Evolutionary conservation across 2,888 invertebrate species (phyloP), one percentile per base, ranked within the genome.

Genomic region (Pseudococcus longispinus): DNA sequence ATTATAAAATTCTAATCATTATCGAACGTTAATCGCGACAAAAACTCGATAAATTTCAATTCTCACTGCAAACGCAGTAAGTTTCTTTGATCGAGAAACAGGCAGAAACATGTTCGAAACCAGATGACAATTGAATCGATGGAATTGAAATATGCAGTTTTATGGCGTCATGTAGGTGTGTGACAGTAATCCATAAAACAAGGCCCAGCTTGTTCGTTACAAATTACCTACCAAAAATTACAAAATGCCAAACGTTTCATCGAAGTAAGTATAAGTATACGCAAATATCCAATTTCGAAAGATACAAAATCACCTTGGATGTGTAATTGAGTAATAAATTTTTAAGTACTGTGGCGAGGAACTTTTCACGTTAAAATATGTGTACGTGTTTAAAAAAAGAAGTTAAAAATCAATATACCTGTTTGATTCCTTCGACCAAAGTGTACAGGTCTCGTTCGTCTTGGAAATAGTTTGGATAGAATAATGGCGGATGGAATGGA

Each of bases 391-490:
- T 74, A 29, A 32, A 18, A 18, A 32, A 13, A 37, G n/a, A 83
- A 15, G 44, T 42, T 8, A 18, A 46, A 15, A 26, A 13, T 26
- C 18, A 8, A 29, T 51, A 26, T 0, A 92, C 91, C 89, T 91
- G 93, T 88, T 94, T 94, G 70, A 95, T 88, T 1, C 91, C 92
- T 84, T 91, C 91, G 15, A 92, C 89, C 60, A 91, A 87, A 88
- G 85, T 89, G 20, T 90, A 88, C 2, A 91, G 90, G 89, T 90
- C 91, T 87, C 89, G 88, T 5, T 92, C 92, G 89, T 95, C 93
- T 0, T 93, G 92, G 90, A 97, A 93, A 90, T 97, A 98, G 90
- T 95, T 95, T 0, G 96, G 95, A 89, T 96, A 93, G 85, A 95
- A 92, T 29, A 91, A 90, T 0, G 94, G 94, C 90, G 92, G 92